Percentiles rank a stretch among this genome's conserved stretches.
These are phyloP conservation scores for Gambusia holbrooki DNA, from an alignment of 2,113 vertebrate species.

Conservation along the genomic window DNA sequence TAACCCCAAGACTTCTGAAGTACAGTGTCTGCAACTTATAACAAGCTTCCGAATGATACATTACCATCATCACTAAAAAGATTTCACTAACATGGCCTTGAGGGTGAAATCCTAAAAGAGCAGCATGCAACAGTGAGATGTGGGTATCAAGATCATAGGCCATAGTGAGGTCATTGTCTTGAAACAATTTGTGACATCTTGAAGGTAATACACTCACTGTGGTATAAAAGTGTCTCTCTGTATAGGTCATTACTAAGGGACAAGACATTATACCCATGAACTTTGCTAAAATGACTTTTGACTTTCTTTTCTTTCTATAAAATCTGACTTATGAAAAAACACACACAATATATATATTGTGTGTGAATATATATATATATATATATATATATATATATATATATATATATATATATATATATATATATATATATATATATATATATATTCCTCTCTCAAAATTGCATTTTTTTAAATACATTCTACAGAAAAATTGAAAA, in stretches of 20 bases:
- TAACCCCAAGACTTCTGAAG: slow-evolving; percentile 50
- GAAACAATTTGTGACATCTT: slow-evolving; percentile 84
- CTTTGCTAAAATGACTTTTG: no score
- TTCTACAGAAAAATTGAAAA: no score
- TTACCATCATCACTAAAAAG: slow-evolving; percentile 71
- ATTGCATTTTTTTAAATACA: no score
- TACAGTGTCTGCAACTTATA: slow-evolving; percentile 45
- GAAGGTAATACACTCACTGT: slow-evolving; percentile 76
- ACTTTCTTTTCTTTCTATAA: neutral
- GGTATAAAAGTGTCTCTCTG: slow-evolving; percentile 77
- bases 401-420: no score
- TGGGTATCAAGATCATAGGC: slow-evolving; percentile 84
- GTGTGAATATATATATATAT: no score
- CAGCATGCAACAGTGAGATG: slow-evolving; percentile 78
- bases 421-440: no score
- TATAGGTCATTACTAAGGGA: slow-evolving; percentile 86
- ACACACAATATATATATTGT: no score
- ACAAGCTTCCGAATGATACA: slow-evolving; percentile 67
- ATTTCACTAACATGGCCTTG: slow-evolving; percentile 67
- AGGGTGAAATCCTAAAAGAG: slow-evolving; percentile 78
- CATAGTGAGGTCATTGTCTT: slow-evolving; percentile 83
- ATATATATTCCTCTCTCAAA: no score
- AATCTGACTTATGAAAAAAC: no score
- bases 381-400: no score
- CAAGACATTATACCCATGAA: slow-evolving; percentile 58